A percentile compares a stretch with the other conserved stretches of the same genome.
Conservation (phyloP, 2,888 invertebrate species). For the Desoria tigrina region DNA sequence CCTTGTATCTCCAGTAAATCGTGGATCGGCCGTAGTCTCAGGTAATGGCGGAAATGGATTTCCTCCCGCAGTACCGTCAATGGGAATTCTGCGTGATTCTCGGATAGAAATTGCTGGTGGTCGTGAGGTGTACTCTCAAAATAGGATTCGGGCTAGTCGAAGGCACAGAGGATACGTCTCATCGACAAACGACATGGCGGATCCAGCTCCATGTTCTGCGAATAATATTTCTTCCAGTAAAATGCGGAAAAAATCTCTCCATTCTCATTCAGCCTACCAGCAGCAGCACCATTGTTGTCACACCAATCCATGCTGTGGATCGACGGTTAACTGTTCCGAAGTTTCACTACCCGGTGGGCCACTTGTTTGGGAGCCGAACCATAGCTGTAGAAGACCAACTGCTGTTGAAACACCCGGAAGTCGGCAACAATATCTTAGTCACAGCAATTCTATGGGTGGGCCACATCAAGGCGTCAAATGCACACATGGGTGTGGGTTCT, state of each 20-base stretch:
- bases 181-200: constrained; percentile 36
- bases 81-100: constrained; percentile 52
- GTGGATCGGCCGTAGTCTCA: constrained; percentile 2
- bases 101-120: constrained; percentile 75
- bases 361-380: constrained; percentile 18
- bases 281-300: constrained; percentile 40
- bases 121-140: constrained; percentile 79
- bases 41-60: constrained; percentile 17
- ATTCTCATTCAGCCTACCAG: constrained; percentile 30
- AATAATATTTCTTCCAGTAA: constrained; percentile 33
- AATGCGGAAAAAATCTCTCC: constrained; percentile 40
- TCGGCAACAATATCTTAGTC: constrained; percentile 7
- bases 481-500: constrained; percentile 15
- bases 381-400: neutral
- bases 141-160: constrained; percentile 74
- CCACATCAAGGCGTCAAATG: constrained; percentile 7
- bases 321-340: constrained; percentile 7
- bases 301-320: constrained; percentile 12
- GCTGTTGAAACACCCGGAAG: constrained; percentile 12
- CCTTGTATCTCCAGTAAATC: constrained; percentile 4
- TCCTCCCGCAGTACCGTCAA: constrained; percentile 39
- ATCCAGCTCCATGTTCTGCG: constrained; percentile 28
- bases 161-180: constrained; percentile 43
- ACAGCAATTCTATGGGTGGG: neutral
- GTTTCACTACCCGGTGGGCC: neutral